Evolutionary conservation across 2,113 vertebrate genomes (phyloP), one percentile per base, ranked within the genome.

Genomic region (Psittacula cyanocephala): DNA sequence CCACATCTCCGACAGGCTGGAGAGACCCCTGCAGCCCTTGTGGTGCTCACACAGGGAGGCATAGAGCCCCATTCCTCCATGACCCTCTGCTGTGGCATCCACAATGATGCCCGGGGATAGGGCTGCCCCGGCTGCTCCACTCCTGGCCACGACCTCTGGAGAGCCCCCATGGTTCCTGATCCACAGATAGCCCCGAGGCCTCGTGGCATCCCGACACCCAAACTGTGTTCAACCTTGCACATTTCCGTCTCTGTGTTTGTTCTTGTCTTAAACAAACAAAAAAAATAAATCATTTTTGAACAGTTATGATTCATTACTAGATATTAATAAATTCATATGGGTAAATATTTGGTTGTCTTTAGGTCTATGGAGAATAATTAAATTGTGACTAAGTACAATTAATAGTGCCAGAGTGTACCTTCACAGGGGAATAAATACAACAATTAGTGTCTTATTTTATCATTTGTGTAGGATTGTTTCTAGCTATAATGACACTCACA

Each of bases 351-450:
- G 67, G 89, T 96, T 89, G 75, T 92, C 88, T 83, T 81, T 44
- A 86, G 65, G 75, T 82, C 76, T 86, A 52, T 86, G 47, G 71
- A 96, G 92, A 90, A 93, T 88, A 84, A 91, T 91, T 91, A 95
- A 80, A 94, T 94, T 96, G 92, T 97, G 96, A 96, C 95, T 95
- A 95, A 95, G 85, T 88, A 93, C 79, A 88, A 93, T 94, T 95
- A 96, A 95, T 91, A 91, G 55, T 71, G 60, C 68, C 67, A 86
- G 72, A 88, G 67, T 62, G 33, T 87, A 81, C 74, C 59, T 95
- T 96, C 78, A 50, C 37, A 67, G 72, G 81, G 93, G 86, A 94
- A 96, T 96, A 94, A 95, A 97, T 91, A 90, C 94, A 94, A 91
- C 69, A 93, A 96, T 96, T 93, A 96, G 43, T 67, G 57, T 78